These are phyloP conservation scores for Parotocinclus haroldoi DNA, from an alignment of 2,797 vertebrate genomes.

Conservation along the genomic window DNA sequence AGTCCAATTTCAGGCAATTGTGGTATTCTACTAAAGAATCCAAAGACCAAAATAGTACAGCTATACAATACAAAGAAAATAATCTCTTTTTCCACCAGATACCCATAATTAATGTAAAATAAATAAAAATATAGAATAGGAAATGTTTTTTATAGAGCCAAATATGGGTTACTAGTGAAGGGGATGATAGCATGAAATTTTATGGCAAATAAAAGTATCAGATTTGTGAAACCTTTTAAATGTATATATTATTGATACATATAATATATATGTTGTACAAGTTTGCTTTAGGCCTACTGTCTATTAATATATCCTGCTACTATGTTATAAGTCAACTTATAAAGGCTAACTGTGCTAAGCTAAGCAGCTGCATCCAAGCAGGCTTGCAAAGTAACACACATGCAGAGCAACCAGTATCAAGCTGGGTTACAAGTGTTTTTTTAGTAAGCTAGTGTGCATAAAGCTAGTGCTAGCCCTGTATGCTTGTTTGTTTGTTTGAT, in stretches of 20 bases:
- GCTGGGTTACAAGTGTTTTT: constrained; percentile 35
- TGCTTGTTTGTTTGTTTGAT: constrained; percentile 15
- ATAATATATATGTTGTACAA: too few species aligned
- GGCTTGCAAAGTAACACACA: constrained; percentile 24
- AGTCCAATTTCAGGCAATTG: constrained; percentile 66
- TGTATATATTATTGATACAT: too few species aligned
- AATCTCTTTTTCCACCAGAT: constrained; percentile 48
- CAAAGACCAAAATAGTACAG: constrained; percentile 56
- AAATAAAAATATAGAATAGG: constrained; percentile 43
- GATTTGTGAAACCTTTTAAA: too few species aligned
- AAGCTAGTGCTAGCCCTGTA: too few species aligned
- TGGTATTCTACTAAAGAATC: constrained; percentile 68
- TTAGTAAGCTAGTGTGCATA: not conserved
- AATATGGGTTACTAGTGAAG: too few species aligned
- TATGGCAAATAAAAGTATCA: too few species aligned
- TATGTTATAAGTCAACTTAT: too few species aligned
- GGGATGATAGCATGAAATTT: too few species aligned
- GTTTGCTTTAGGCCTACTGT: too few species aligned
- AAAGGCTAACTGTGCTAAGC: too few species aligned
- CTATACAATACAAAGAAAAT: constrained; percentile 57
- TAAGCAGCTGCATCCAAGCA: constrained; percentile 16
- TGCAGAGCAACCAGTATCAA: constrained; percentile 29
- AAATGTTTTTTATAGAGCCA: too few species aligned
- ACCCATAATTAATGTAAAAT: constrained; percentile 50
- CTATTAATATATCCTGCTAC: too few species aligned